phyloP scores from a whole-genome alignment of 1,140 invertebrate species.

The Ooceraea biroi region DNA sequence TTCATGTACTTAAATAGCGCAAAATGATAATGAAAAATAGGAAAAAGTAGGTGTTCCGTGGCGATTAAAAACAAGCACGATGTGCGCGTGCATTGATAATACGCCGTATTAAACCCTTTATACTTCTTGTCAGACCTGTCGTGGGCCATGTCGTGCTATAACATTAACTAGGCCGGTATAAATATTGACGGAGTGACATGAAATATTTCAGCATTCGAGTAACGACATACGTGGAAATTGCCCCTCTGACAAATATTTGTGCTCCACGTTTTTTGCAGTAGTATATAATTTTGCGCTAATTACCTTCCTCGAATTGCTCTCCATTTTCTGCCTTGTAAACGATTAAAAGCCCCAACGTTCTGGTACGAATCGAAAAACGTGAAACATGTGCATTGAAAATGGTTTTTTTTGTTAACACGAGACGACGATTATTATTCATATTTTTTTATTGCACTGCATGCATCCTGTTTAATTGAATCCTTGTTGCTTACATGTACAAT shows the following conservation, averaged over 20 bases:
- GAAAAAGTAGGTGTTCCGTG: neutral
- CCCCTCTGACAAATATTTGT: neutral
- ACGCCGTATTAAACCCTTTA: neutral
- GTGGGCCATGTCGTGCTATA: too few species aligned
- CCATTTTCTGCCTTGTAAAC: neutral
- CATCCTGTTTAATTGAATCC: neutral
- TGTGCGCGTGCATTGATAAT: constrained; percentile 12
- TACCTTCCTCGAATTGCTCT: neutral
- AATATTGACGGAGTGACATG: neutral
- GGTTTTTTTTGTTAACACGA: constrained; percentile 6
- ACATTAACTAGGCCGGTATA: neutral
- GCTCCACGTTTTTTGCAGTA: neutral
- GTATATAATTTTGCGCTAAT: constrained; percentile 11
- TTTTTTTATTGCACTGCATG: neutral
- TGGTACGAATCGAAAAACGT: neutral
- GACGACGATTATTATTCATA: neutral
- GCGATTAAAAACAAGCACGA: too few species aligned
- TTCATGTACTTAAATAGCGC: neutral
- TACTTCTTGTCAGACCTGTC: too few species aligned
- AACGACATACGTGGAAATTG: neutral
- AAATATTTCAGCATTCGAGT: neutral
- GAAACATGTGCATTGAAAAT: constrained; percentile 1
- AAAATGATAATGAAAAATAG: neutral
- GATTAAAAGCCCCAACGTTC: neutral
- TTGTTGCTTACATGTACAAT: neutral